Evolutionary conservation across 2,797 vertebrate species (phyloP), one percentile per base, ranked within the genome.

Genomic region (Potorous gilbertii): DNA sequence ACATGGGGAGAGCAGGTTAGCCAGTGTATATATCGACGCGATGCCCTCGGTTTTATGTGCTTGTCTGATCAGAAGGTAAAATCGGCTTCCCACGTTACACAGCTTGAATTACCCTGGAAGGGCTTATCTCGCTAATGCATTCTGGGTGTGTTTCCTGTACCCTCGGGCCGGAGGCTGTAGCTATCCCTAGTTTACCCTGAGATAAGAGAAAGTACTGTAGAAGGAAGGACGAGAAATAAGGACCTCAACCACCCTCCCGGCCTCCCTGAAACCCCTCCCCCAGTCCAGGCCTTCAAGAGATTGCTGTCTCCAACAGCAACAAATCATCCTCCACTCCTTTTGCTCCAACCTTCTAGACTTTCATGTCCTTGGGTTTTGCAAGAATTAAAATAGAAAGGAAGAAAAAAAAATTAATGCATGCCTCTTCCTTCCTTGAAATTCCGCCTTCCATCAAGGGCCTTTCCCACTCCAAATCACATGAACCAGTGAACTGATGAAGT

Each of bases 201-300:
- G 54, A 13, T 27, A 74, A 90, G 90, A 74, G 52, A 87, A 59
- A 31, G 94, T 95, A 27, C 95, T 94, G 96, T n/a, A 91, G 74
- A 81, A 92, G 93, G 56, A 90, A 12, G 87, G 55, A 16, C 54
- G 55, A 55, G 56, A 96, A 56, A 90, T 81, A 54, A 94, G 59
- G 34, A 95, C 54, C 50, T 16, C 31, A 90, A 0, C 59, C 9
- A 54, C 89, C 18, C 50, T 56, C 21, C 52, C 93, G 34, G 31
- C 31, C 13, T 40, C 34, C 29, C 14, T 52, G 52, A 52, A 52
- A 52, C 5, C 4, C 4, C 4, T 4, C 91, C 13, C 50, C 28
- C 40, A 31, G 56, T n/a, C 18, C 4, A 29, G 56, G 40, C 93
- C 50, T 54, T 21, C 90, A 8, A 18, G 40, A 24, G 21, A 81